Evolutionary conservation across 2,888 invertebrate genomes (phyloP).

Genomic region (Acrobeloides nanus): DNA sequence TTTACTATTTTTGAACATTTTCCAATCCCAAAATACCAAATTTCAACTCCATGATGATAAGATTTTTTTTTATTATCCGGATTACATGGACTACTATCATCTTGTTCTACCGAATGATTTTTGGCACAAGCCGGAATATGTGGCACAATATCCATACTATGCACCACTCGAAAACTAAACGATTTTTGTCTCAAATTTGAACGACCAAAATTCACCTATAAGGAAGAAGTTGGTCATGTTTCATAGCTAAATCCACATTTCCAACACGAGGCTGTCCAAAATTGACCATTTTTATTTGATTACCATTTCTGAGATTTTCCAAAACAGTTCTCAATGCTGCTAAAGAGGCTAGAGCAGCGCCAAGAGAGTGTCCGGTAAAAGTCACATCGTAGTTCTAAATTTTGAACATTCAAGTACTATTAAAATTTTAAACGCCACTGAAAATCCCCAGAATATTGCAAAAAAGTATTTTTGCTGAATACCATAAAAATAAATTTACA

Average conservation of each 20-base stretch:
- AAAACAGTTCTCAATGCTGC: conserved; percentile 39
- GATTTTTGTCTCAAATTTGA: not conserved
- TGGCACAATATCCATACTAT: conserved; percentile 42
- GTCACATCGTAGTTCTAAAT: conserved; percentile 36
- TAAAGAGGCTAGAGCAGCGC: conserved; percentile 45
- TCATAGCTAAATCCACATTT: conserved; percentile 30
- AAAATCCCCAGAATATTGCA: too few species aligned
- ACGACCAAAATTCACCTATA: conserved; percentile 23
- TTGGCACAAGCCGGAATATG: conserved; percentile 44
- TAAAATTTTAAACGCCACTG: too few species aligned
- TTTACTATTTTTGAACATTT: conserved; percentile 13
- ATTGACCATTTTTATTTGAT: conserved; percentile 34
- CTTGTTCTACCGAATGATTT: not conserved
- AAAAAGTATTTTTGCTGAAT: too few species aligned
- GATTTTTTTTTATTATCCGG: conserved; percentile 14
- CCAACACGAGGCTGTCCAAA: conserved; percentile 49
- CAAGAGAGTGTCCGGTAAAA: conserved; percentile 47
- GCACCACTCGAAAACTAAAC: conserved; percentile 41
- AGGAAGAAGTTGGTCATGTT: conserved; percentile 33
- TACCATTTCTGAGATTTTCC: conserved; percentile 24
- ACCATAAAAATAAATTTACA: too few species aligned
- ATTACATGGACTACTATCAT: conserved; percentile 25
- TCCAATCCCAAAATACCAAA: conserved; percentile 27
- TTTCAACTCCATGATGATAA: conserved; percentile 45
- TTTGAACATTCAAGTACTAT: too few species aligned